Evolutionary conservation across 2,113 vertebrate genomes (phyloP), one percentile per base, ranked within the genome.

Genomic region (Felis chaus): DNA sequence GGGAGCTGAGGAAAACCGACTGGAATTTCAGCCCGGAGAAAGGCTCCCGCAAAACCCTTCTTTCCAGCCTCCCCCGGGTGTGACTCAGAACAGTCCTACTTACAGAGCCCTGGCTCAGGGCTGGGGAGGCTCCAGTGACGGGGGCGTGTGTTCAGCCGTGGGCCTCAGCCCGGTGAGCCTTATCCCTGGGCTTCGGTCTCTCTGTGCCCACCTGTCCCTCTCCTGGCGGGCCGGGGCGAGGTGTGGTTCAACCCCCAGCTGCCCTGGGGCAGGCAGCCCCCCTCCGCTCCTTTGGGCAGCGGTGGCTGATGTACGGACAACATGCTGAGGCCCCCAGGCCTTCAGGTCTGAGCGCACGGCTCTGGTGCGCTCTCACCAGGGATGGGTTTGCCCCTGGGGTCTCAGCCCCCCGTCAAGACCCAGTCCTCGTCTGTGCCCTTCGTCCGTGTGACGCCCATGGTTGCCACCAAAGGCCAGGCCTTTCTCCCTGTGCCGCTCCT

Each of bases 221-320:
- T 12, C 55, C 11, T 1, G 0, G 0, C 7, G 33, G 33, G 39
- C n/a, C 36, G 12, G 19, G 61, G 31, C 0, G 55, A 11, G 36
- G 45, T n/a, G 45, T 63, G 8, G 18, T 25, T 33, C 33, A 12
- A 39, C 25, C 7, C 2, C 68, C 18, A 4, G 27, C 82, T 19
- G 41, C 19, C 41, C 55, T 18, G 7, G 14, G 11, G 45, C 39
- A 36, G 31, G 48, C 81, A 31, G 69, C 61, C 29, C 31, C 6
- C 21, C 55, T 14, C 12, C 1, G 5, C 39, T 63, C 27, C 16
- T 27, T 36, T 41, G 66, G 74, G 50, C 63, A 4, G 66, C 33
- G 5, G 29, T 31, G 27, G 21, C 61, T 63, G 61, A 33, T 69
- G 1, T n/a, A n/a, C 7, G 25, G 71, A 41, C 11, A 0, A 25